phyloP scores from a whole-genome alignment of 1,140 invertebrate genomes.

The Orchestia grillus region DNA sequence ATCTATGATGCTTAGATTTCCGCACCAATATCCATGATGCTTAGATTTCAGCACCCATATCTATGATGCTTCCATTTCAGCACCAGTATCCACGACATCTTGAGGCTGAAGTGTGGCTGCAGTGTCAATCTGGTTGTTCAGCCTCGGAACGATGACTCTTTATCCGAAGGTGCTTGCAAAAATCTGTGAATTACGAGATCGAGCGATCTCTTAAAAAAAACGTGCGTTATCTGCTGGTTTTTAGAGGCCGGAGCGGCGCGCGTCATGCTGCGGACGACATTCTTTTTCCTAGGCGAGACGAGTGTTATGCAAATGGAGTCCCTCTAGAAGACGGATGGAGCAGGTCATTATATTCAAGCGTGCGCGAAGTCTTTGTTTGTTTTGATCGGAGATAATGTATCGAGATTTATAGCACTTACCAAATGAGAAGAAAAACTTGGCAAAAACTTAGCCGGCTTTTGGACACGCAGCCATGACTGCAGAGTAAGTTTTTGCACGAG shows the following conservation, averaged over 20 bases:
- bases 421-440: constrained; percentile 11
- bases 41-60: not conserved
- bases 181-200: constrained; percentile 37
- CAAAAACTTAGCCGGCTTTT: not conserved
- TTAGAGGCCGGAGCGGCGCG: not conserved
- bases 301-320: constrained; percentile 26
- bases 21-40: too few relatives aligned
- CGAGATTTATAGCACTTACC: constrained; percentile 41
- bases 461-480: not conserved
- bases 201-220: not conserved
- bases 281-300: not conserved
- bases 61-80: not conserved
- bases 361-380: constrained; percentile 50
- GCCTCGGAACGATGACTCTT: not conserved
- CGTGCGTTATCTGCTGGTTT: not conserved
- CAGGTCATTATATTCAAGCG: constrained; percentile 35
- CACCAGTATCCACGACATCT: too few relatives aligned
- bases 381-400: constrained; percentile 38
- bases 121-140: not conserved
- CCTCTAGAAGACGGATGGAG: constrained; percentile 32
- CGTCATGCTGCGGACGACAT: constrained; percentile 19
- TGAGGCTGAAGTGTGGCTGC: not conserved
- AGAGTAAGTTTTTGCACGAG: not conserved
- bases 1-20: too few relatives aligned
- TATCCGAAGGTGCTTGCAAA: not conserved